Percentiles rank a stretch among this genome's conserved stretches.
Evolutionary conservation across 2,888 invertebrate genomes (phyloP).

Genomic region (Euclidia mi): DNA sequence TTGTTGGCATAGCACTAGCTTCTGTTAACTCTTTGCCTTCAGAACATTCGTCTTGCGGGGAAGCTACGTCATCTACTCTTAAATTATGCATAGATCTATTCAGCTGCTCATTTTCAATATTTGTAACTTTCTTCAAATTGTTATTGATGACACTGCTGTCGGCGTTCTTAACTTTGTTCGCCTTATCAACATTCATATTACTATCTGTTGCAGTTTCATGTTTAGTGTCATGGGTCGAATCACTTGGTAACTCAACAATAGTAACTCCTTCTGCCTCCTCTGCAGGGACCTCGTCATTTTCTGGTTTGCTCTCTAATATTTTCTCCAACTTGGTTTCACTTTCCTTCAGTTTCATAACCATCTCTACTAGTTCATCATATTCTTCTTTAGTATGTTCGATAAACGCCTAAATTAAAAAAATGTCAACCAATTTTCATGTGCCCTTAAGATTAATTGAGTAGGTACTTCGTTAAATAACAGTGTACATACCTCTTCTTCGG

Average conservation of each 20-base stretch:
- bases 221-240: conserved; percentile 43
- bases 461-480: conserved; percentile 2
- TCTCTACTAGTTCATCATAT: conserved; percentile 91
- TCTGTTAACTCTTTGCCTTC: too few relatives aligned
- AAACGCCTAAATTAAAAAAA: conserved; percentile 85
- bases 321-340: conserved; percentile 92
- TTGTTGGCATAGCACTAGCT: too few relatives aligned
- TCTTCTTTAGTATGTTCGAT: conserved; percentile 88
- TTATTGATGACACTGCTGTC: conserved; percentile 66
- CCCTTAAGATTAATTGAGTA: conserved; percentile 19
- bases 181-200: conserved; percentile 59
- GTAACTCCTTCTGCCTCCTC: conserved; percentile 61
- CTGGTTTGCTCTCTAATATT: conserved; percentile 79
- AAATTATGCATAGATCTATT: conserved; percentile 77
- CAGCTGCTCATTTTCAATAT: conserved; percentile 85
- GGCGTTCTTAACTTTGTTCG: conserved; percentile 63
- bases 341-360: conserved; percentile 92
- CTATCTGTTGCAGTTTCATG: conserved; percentile 46
- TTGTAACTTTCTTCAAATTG: conserved; percentile 83
- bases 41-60: conserved; percentile 57
- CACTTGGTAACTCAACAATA: conserved; percentile 47
- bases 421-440: conserved; percentile 39
- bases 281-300: conserved; percentile 77
- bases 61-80: conserved; percentile 62
- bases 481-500: conserved; percentile 91